Evolutionary conservation across 2,888 invertebrate genomes (phyloP).

Genomic region (Mimumesa dahlbomi): DNA sequence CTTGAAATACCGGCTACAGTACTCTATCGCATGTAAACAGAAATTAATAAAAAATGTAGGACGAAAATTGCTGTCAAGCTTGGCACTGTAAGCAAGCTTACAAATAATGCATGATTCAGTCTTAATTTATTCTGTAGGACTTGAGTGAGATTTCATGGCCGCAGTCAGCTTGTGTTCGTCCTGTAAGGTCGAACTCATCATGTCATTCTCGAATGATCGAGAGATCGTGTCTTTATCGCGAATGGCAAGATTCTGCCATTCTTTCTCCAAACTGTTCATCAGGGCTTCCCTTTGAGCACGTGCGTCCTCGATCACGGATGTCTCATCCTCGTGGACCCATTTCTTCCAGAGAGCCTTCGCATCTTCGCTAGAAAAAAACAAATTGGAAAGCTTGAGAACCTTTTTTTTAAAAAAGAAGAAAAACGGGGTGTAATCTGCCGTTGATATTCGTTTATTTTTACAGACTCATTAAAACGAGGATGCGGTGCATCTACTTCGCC

Average conservation of each 20-base stretch:
- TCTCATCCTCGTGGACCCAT: constrained; percentile 73
- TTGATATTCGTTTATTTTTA: background rate
- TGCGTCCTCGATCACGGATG: constrained; percentile 58
- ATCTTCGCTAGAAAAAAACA: constrained; percentile 70
- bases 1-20: background rate
- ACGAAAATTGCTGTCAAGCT: constrained; percentile 14
- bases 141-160: constrained; percentile 12
- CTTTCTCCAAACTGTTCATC: constrained; percentile 71
- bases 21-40: background rate
- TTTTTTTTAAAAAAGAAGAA: background rate
- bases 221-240: constrained; percentile 71
- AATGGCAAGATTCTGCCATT: constrained; percentile 71
- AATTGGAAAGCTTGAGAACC: background rate
- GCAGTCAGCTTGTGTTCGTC: constrained; percentile 49
- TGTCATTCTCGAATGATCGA: constrained; percentile 61
- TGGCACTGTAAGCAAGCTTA: background rate
- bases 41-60: background rate
- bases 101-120: background rate
- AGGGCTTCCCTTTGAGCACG: constrained; percentile 63
- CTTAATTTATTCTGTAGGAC: constrained; percentile 7
- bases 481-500: constrained; percentile 3
- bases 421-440: background rate
- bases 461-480: background rate
- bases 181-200: constrained; percentile 57
- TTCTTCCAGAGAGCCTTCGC: constrained; percentile 74